Base-by-base conservation (phyloP, 2,888 invertebrate genomes). In the Rhagonycha lutea region DNA sequence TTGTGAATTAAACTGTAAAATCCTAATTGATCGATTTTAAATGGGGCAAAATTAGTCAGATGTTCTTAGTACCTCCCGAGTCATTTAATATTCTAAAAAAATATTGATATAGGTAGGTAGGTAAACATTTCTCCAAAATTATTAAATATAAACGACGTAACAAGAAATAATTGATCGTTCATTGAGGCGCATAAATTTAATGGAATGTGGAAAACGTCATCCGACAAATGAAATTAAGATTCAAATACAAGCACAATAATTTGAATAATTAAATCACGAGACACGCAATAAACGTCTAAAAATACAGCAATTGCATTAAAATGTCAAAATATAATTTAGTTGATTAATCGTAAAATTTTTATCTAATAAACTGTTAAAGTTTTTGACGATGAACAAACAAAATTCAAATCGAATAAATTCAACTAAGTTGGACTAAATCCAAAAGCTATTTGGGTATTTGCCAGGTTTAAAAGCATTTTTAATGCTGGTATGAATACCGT, bases 341-440 rank as follows among this genome's bases (percentile, higher is more conserved):
- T 24, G 63, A 65, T 24, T 65, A 65, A 65, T 24, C 63, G 63
- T 65, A 65, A 65, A 26, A 65, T 24, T 65, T 65, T 65, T 65
- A 24, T 65, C 63, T 24, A 65, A 23, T 65, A 65, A 65, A 65
- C 63, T 65, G 63, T 23, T 24, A 26, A 65, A 65, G 63, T 65
- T 65, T 65, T 65, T 65, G 63, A 65, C 63, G 63, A 65, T 65
- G 63, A 65, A 72, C 71, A 67, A 47, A 65, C 65, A 29, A 72
- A 63, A 72, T 47, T 24, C 24, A 47, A 63, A 63, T 23, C 65
- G 60, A 47, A 67, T 72, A 72, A 72, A 72, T 65, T 65, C 14
- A 72, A 29, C 65, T 63, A 72, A 61, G 18, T 72, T 72, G 72
- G 72, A 72, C 24, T 10, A 61, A 68, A 68, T 72, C 72, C 72